Evolutionary conservation across 2,113 vertebrate species (phyloP).

Genomic region (Prochilodus magdalenae): DNA sequence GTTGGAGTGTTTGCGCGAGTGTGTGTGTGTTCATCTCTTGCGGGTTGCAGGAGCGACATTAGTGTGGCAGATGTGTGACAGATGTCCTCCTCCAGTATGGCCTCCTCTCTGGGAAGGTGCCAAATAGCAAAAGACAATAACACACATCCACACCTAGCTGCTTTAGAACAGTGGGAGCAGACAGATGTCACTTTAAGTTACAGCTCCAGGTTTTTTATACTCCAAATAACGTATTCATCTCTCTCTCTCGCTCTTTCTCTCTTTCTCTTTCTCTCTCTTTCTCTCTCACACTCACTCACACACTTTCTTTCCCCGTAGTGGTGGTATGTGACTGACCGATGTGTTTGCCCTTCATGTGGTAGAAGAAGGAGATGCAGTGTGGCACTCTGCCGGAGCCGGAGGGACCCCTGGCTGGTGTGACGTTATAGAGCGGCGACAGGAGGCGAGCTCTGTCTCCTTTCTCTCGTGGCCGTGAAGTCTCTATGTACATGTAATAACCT

Average conservation of each 20-base stretch:
- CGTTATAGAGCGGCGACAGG: conserved; percentile 93
- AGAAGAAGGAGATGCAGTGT: conserved; percentile 97
- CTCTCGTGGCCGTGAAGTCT: conserved; percentile 88
- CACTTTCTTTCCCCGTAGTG: conserved; percentile 13
- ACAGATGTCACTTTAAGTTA: conserved; percentile 51
- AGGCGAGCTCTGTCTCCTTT: conserved; percentile 90
- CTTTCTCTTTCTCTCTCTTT: conserved; percentile 28
- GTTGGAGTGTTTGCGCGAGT: conserved; percentile 2
- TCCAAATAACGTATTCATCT: conserved; percentile 46
- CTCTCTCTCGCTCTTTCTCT: conserved; percentile 27
- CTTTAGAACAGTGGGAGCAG: not conserved
- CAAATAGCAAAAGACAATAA: conserved; percentile 27
- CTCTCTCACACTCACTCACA: not conserved
- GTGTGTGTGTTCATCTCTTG: conserved; percentile 21
- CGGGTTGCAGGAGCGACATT: conserved; percentile 26
- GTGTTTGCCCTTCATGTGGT: conserved; percentile 98
- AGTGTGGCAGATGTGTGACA: conserved; percentile 46
- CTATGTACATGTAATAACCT: conserved; percentile 99
- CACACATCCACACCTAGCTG: conserved; percentile 2
- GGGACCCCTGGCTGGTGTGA: conserved; percentile 77
- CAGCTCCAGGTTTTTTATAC: conserved; percentile 42
- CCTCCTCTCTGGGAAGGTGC: conserved; percentile 25
- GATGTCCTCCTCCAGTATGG: conserved; percentile 40
- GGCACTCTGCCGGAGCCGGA: conserved; percentile 84
- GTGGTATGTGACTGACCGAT: conserved; percentile 84